These are phyloP conservation scores for Galaxea fascicularis DNA, from an alignment of 92 coral and sea anemone species.

Conservation along the genomic window DNA sequence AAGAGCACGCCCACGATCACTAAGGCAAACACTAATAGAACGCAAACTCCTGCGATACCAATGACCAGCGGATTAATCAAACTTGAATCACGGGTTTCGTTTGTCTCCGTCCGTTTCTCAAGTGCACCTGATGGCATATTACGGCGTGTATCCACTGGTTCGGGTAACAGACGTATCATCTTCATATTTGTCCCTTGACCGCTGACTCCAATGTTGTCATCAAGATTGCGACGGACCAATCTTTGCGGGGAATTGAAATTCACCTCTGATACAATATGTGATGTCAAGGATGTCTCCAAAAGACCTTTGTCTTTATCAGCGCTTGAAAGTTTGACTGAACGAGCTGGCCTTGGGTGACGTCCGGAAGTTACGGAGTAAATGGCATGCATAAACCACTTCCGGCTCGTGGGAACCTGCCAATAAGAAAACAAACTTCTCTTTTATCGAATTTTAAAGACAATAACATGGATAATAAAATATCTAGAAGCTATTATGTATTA, in stretches of 20 bases:
- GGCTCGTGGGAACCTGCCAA: conserved; percentile 88
- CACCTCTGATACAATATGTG: conserved; percentile 29
- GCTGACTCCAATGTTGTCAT: conserved; percentile 49
- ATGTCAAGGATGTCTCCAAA: not conserved
- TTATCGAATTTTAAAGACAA: not conserved
- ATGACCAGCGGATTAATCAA: conserved; percentile 93
- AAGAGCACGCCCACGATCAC: conserved; percentile 85
- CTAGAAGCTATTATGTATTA: not conserved
- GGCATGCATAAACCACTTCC: conserved; percentile 98
- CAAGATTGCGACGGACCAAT: conserved; percentile 50
- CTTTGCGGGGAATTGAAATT: conserved; percentile 29
- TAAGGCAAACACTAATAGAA: conserved; percentile 73
- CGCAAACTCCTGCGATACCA: conserved; percentile 88
- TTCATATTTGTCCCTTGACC: conserved; percentile 87
- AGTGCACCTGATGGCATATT: not conserved
- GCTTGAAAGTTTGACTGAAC: conserved; percentile 6
- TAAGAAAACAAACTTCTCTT: not conserved
- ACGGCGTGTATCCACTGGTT: conserved; percentile 47
- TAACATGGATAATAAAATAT: not conserved
- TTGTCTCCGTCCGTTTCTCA: conserved; percentile 18
- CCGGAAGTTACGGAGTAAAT: conserved; percentile 90
- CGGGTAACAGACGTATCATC: conserved; percentile 73
- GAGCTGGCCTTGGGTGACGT: conserved; percentile 30
- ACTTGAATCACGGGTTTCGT: conserved; percentile 46
- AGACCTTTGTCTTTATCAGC: not conserved